Percentiles rank a stretch among this genome's conserved stretches.
phyloP scores from a whole-genome alignment of 1,140 invertebrate genomes.

The Trachymyrmex cornetzi region DNA sequence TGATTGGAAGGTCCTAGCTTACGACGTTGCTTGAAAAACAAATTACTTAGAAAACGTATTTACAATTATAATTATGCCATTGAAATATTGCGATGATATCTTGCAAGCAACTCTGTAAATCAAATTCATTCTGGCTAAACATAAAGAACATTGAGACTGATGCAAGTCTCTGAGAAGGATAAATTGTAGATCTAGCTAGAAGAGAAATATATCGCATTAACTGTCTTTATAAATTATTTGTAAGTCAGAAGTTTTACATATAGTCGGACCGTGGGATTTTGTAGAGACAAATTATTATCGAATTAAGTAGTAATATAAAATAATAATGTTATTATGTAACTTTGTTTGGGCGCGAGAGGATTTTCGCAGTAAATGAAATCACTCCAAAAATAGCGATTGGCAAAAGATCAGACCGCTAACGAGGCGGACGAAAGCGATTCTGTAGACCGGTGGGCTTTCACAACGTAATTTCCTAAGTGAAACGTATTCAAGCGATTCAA shows the following conservation, averaged over 20 bases:
- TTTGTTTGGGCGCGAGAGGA: conserved; percentile 1
- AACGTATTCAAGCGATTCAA: conserved; percentile 32
- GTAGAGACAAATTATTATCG: not conserved
- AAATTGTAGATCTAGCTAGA: not conserved
- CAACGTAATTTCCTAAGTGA: conserved; percentile 43
- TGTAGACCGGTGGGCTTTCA: conserved; percentile 22
- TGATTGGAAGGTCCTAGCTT: not conserved
- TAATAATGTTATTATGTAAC: conserved; percentile 27
- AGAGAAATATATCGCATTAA: conserved; percentile 6
- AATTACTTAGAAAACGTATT: not conserved
- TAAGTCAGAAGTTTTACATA: not conserved
- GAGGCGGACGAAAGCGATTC: conserved; percentile 36
- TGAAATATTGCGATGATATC: not conserved
- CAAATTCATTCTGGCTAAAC: not conserved
- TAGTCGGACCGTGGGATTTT: not conserved
- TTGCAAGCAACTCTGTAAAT: not conserved
- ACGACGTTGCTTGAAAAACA: not conserved
- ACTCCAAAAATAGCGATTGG: conserved; percentile 44
- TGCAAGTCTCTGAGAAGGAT: not conserved
- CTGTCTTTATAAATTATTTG: not conserved
- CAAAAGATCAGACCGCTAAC: conserved; percentile 48
- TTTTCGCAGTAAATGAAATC: conserved; percentile 28
- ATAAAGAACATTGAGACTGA: not conserved
- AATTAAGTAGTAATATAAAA: not conserved
- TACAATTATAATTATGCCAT: conserved; percentile 11